These are phyloP conservation scores for Lingula anatina DNA, from an alignment of 2,888 invertebrate genomes.

Conservation along the genomic window DNA sequence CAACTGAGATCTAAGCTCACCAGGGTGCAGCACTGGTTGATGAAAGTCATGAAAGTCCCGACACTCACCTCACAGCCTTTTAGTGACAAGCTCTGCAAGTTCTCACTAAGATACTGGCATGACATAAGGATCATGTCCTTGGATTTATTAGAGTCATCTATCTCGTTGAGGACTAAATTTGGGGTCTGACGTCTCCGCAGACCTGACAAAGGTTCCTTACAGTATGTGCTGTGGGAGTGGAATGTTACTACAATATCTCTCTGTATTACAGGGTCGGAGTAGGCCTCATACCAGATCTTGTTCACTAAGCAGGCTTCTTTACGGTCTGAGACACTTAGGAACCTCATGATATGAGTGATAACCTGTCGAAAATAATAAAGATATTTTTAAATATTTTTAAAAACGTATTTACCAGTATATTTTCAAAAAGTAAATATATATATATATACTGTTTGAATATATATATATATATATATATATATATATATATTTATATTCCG, in stretches of 20 bases:
- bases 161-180: conserved; percentile 33
- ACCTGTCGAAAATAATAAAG: too few relatives aligned
- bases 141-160: conserved; percentile 29
- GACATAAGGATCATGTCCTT: conserved; percentile 24
- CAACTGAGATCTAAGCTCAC: conserved; percentile 61
- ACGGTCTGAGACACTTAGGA: conserved; percentile 59
- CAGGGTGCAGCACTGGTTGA: conserved; percentile 53
- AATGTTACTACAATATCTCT: conserved; percentile 57
- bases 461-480: too few relatives aligned
- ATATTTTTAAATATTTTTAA: too few relatives aligned
- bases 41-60: conserved; percentile 29
- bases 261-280: conserved; percentile 60
- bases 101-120: conserved; percentile 26
- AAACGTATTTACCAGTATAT: too few relatives aligned
- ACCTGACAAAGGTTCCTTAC: conserved; percentile 14
- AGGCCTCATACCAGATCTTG: conserved; percentile 65
- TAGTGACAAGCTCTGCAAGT: conserved; percentile 32
- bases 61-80: conserved; percentile 43
- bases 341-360: conserved; percentile 39
- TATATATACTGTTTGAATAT: too few relatives aligned
- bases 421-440: too few relatives aligned
- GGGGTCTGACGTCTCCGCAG: conserved; percentile 21
- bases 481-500: too few relatives aligned
- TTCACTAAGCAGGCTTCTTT: conserved; percentile 65
- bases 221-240: conserved; percentile 15